Conservation (phyloP, 2,113 vertebrate genomes). For the Onychostoma macrolepis region DNA sequence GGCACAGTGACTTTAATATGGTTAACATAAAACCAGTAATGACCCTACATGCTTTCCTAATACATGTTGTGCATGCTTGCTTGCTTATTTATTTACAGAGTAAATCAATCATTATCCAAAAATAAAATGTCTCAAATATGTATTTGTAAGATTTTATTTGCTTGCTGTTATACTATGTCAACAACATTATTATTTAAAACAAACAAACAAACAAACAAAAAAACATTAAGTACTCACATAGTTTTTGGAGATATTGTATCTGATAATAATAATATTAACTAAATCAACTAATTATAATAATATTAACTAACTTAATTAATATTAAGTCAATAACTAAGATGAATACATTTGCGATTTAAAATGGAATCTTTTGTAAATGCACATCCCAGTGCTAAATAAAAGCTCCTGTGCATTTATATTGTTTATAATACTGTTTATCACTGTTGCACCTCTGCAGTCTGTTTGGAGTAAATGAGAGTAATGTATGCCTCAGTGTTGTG, state of each 20-base stretch:
- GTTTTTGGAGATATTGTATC: too few species aligned
- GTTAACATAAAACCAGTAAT: background rate
- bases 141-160: background rate
- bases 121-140: too few species aligned
- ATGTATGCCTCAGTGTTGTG: slow-evolving; percentile 45
- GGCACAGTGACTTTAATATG: background rate
- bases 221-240: too few species aligned
- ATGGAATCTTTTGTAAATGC: background rate
- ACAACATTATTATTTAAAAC: too few species aligned
- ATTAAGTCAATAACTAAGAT: background rate
- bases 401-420: background rate
- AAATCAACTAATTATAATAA: too few species aligned
- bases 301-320: too few species aligned
- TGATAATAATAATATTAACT: too few species aligned
- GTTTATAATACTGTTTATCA: slow-evolving; percentile 8
- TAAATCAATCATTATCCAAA: too few species aligned
- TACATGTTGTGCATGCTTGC: too few species aligned
- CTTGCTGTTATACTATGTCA: background rate
- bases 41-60: background rate
- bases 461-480: slow-evolving; percentile 43
- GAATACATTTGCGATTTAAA: background rate
- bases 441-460: slow-evolving; percentile 27
- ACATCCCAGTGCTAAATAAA: background rate
- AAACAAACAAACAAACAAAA: too few species aligned
- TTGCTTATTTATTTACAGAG: too few species aligned